Base-by-base conservation (phyloP, 2,888 invertebrate species). In the Subacronicta megacephala region DNA sequence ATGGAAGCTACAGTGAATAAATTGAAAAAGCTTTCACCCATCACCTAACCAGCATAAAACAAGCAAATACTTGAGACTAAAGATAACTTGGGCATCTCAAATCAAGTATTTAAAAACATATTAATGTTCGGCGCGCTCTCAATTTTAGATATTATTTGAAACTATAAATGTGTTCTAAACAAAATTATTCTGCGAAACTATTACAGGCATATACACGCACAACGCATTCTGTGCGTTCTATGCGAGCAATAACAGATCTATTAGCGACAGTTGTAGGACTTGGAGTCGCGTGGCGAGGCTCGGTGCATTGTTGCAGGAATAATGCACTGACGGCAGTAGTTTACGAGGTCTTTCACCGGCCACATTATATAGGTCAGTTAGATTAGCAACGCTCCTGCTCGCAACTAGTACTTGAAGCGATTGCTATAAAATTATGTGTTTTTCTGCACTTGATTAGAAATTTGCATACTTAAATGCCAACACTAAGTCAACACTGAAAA, bases 341-440 rank as follows among this genome's bases (percentile, higher is more conserved):
- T 93, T 92, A 94, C 85, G 93, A 93, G 93, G 93, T 94, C 93
- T 93, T 93, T 94, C 93, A 93, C 93, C 93, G 90, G 72, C 80
- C 85, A 83, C 83, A 83, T 81, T 86, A 93, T 92, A 94, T 94
- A 84, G 93, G 93, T 93, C 93, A 94, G 89, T 88, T 87, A 93
- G 93, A 93, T 93, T 94, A 93, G 90, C 88, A 85, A 87, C 85
- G 88, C 87, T 88, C 84, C 81, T 74, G 53, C 63, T 59, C 43
- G 52, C 62, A 33, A 62, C 61, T 61, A 51, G 55, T 70, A 77
- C 75, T 77, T 57, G 54, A 56, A 54, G 50, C 59, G 61, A 69
- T 67, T 61, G 60, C 65, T 64, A 44, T 65, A 37, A 67, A 64
- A 71, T 62, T 64, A 63, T 55, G 46, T 47, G 45, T 54, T 70